Evolutionary conservation across 2,888 invertebrate species (phyloP).

Genomic region (Leucoma salicis): DNA sequence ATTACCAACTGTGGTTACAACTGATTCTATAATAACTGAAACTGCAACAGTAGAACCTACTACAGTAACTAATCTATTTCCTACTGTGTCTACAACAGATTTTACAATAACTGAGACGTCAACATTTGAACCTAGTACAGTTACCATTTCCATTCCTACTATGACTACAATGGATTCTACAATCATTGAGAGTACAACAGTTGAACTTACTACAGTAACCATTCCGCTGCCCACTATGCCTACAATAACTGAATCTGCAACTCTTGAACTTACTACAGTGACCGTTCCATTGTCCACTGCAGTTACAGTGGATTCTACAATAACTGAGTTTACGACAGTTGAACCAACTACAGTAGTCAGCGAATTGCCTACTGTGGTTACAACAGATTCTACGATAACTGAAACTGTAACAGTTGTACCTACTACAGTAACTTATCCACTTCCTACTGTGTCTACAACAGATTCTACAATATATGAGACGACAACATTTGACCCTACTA

Average conservation of each 20-base stretch:
- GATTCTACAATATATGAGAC: not conserved
- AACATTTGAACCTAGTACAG: slow-evolving; percentile 1
- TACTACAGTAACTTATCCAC: not conserved
- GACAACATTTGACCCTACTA: slow-evolving; percentile 8
- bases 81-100: not conserved
- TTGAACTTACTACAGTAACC: not conserved
- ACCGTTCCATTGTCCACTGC: too few species aligned
- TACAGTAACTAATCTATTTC: not conserved
- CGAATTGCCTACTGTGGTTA: too few species aligned
- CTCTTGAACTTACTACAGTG: slow-evolving; percentile 5
- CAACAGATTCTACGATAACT: not conserved
- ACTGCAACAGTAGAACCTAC: slow-evolving; percentile 8
- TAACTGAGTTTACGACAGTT: too few species aligned
- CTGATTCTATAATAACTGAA: not conserved
- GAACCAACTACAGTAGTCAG: too few species aligned
- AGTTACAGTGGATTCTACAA: too few species aligned
- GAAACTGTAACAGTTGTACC: not conserved
- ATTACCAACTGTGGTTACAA: not conserved
- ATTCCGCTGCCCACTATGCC: not conserved
- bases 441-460: not conserved
- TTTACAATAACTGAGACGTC: too few species aligned
- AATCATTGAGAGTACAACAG: not conserved
- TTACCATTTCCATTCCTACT: too few species aligned
- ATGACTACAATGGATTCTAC: too few species aligned
- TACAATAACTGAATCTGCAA: not conserved